phyloP scores from a whole-genome alignment of 2,888 invertebrate species.

The Leptinotarsa rubiginosa region DNA sequence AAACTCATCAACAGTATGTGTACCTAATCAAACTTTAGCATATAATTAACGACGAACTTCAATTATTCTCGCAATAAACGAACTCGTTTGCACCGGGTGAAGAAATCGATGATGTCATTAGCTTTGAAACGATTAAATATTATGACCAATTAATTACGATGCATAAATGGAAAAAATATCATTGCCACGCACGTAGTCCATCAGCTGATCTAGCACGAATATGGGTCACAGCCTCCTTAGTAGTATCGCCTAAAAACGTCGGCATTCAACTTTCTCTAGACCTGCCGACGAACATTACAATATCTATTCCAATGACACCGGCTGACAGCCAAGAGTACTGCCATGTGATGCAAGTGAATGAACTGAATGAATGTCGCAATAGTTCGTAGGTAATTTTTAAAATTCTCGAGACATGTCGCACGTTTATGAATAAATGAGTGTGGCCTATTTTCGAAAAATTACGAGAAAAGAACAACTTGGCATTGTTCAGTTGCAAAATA shows the following conservation, averaged over 20 bases:
- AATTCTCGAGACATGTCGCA: not conserved
- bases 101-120: slow-evolving; percentile 13
- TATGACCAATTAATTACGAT: slow-evolving; percentile 5
- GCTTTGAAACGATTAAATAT: not conserved
- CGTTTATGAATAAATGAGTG: not conserved
- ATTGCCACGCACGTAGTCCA: slow-evolving; percentile 9
- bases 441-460: slow-evolving; percentile 8
- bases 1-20: too few relatives aligned
- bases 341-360: slow-evolving; percentile 12
- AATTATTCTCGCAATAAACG: not conserved
- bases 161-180: slow-evolving; percentile 8
- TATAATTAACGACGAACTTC: not conserved
- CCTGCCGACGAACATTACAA: slow-evolving; percentile 2
- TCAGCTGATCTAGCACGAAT: slow-evolving; percentile 4
- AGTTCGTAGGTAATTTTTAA: slow-evolving; percentile 6
- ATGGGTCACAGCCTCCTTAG: slow-evolving; percentile 13
- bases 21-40: not conserved
- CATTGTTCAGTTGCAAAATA: not conserved
- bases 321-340: slow-evolving; percentile 12
- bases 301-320: slow-evolving; percentile 10
- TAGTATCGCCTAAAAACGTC: slow-evolving; percentile 12
- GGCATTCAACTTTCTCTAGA: slow-evolving; percentile 18
- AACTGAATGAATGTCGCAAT: slow-evolving; percentile 17
- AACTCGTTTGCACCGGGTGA: slow-evolving; percentile 6
- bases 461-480: not conserved